Evolutionary conservation across 2,797 vertebrate species (phyloP).

Genomic region (Mionectes olivaceus): DNA sequence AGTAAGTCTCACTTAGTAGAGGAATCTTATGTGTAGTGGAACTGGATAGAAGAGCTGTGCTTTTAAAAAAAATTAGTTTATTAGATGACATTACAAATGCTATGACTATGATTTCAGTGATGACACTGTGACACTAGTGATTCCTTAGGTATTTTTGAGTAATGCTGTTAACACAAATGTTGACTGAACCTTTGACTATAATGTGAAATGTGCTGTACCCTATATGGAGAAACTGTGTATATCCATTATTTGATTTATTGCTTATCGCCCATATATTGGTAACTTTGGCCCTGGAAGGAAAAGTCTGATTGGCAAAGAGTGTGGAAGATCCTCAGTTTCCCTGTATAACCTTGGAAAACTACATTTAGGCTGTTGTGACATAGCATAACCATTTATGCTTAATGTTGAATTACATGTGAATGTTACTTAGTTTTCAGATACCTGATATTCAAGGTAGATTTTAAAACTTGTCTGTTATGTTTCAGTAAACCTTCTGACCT

Average conservation of each 20-base stretch:
- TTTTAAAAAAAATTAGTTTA: neutral
- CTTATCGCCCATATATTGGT: neutral
- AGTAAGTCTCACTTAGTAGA: neutral
- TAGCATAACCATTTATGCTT: neutral
- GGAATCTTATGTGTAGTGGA: neutral
- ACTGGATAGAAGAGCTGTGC: neutral
- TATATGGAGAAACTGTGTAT: neutral
- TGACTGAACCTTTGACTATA: neutral
- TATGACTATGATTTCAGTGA: neutral
- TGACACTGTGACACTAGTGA: neutral
- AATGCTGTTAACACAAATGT: neutral
- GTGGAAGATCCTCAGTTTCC: neutral
- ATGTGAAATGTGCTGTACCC: neutral
- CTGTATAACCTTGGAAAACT: neutral
- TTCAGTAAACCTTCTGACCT: neutral
- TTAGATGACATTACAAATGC: neutral
- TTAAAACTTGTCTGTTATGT: neutral
- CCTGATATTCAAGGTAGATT: neutral
- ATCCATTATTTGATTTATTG: neutral
- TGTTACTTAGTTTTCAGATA: neutral
- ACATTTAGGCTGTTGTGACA: neutral
- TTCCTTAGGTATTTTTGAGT: neutral
- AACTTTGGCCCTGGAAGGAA: neutral
- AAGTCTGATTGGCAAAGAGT: neutral
- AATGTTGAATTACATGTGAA: neutral